Conservation (phyloP, 2,888 invertebrate genomes). For the Nomada hirtipes region DNA sequence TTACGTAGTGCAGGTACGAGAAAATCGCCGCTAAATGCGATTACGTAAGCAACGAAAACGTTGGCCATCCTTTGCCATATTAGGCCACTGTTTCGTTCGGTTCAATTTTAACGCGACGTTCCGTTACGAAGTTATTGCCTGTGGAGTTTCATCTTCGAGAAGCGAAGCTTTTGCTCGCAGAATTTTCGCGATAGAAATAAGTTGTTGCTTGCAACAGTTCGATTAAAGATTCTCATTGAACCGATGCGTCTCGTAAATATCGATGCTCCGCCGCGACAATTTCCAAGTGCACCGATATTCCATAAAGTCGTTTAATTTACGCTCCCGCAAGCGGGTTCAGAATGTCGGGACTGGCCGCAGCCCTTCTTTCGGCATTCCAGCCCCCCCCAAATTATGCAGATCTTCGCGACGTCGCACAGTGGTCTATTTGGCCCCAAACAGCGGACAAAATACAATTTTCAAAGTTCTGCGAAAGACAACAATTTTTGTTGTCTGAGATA, state of each 20-base stretch:
- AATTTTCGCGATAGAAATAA: not conserved
- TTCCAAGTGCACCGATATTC: not conserved
- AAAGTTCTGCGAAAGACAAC: no score
- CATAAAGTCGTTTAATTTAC: conserved; percentile 36
- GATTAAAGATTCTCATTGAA: not conserved
- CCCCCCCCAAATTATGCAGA: conserved; percentile 62
- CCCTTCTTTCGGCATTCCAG: conserved; percentile 43
- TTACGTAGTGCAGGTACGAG: conserved; percentile 37
- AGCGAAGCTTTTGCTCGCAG: not conserved
- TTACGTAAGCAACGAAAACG: conserved; percentile 57
- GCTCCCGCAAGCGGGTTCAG: conserved; percentile 26
- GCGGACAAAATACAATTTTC: no score
- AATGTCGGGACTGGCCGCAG: conserved; percentile 50
- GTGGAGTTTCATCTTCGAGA: not conserved
- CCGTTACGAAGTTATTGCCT: conserved; percentile 41
- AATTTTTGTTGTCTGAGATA: no score
- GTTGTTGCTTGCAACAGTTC: not conserved
- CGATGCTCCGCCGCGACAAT: not conserved
- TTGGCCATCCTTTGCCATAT: conserved; percentile 51
- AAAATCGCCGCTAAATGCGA: conserved; percentile 19
- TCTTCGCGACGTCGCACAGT: conserved; percentile 1
- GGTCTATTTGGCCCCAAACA: no score
- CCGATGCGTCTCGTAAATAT: not conserved
- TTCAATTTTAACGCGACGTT: conserved; percentile 26
- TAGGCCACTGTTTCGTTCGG: conserved; percentile 37